These are phyloP conservation scores for Peromyscus californicus DNA, from an alignment of 2,113 vertebrate genomes.

Conservation along the genomic window DNA sequence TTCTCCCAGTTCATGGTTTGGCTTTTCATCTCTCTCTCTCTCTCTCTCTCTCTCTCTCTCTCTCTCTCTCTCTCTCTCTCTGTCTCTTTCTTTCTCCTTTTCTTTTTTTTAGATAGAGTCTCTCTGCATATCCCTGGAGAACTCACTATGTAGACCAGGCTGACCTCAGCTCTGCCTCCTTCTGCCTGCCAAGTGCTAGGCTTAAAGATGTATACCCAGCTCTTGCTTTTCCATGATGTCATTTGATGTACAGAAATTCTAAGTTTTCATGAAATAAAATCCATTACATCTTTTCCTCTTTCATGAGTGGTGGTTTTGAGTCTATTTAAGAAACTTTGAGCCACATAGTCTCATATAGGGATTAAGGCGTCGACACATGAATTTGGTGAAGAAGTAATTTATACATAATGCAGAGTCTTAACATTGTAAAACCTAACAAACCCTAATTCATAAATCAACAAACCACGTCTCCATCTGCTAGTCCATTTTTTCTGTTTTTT, in stretches of 20 bases:
- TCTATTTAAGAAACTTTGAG: not conserved
- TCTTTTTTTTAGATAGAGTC: too few species aligned
- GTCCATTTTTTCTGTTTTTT: not conserved
- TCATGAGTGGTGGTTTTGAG: not conserved
- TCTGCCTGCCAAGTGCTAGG: not conserved
- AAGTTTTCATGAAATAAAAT: conserved; percentile 16
- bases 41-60: not conserved
- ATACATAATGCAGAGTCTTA: not conserved
- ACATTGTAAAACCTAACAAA: not conserved
- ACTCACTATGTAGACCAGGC: not conserved
- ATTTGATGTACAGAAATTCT: not conserved
- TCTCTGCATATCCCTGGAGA: not conserved
- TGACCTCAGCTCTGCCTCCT: too few species aligned
- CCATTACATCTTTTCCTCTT: not conserved
- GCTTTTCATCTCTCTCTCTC: not conserved
- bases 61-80: not conserved
- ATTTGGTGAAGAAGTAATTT: not conserved
- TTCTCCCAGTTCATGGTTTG: not conserved
- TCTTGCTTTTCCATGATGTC: not conserved
- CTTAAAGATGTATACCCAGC: not conserved
- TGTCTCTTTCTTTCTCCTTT: not conserved
- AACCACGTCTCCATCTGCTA: not conserved
- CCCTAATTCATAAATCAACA: not conserved
- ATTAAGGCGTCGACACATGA: not conserved
- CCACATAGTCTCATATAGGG: not conserved